Conservation (phyloP, 2,113 vertebrate genomes). For the Taxidea taxus region DNA sequence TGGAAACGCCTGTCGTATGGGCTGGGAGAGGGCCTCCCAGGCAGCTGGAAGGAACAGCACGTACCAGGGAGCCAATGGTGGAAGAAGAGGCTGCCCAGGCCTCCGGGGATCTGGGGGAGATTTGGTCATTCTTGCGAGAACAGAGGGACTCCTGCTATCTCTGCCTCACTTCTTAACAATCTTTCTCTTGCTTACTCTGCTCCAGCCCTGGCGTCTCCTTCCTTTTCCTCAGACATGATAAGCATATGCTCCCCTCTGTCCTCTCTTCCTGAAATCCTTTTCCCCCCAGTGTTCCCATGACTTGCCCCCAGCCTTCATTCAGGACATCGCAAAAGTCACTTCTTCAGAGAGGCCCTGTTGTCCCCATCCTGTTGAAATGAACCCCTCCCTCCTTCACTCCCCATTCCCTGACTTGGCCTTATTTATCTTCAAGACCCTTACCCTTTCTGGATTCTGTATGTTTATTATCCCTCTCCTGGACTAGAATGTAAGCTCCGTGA, state of each 20-base stretch:
- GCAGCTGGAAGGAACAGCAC: neutral
- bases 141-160: neutral
- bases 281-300: neutral
- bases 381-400: neutral
- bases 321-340: neutral
- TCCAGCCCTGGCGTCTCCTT: neutral
- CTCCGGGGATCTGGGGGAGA: neutral
- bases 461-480: neutral
- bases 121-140: neutral
- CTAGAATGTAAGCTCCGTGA: neutral
- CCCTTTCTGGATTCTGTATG: accelerated
- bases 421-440: neutral
- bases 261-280: neutral
- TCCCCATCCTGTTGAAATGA: neutral
- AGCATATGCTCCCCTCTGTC: accelerated
- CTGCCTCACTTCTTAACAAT: neutral
- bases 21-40: neutral
- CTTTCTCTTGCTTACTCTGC: neutral
- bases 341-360: neutral
- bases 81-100: neutral
- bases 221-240: neutral
- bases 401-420: neutral
- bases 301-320: neutral
- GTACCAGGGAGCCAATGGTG: neutral
- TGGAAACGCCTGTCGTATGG: neutral